Evolutionary conservation across 2,797 vertebrate genomes (phyloP), one percentile per base, ranked within the genome.

Genomic region (Triplophysa bombifrons): DNA sequence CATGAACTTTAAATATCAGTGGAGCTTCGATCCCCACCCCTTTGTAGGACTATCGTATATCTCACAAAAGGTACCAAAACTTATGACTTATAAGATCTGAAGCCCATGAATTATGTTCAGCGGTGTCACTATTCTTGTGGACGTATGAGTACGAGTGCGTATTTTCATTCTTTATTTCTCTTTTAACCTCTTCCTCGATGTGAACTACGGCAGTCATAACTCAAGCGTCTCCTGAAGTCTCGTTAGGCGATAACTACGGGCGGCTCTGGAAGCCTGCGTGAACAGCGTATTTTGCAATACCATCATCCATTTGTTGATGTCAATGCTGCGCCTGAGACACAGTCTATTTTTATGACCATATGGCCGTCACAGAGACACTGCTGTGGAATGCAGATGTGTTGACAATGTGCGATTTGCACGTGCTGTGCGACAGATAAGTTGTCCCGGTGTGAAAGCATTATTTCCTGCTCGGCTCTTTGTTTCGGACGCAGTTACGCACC

Each of bases 341-440:
- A 41, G 72, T 66, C 76, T 82, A 58, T 78, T 76, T 80, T 78
- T 82, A 72, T 19, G 69, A 71, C 83, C 83, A 86, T 85, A 84
- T 86, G 85, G 80, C 50, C n/a, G 22, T 72, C 48, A 66, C 65
- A 41, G 74, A 71, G 67, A 73, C 60, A 76, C 80, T 72, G 80
- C 80, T 85, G 75, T 67, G 78, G 80, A 82, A 84, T 84, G 75
- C 84, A 84, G 84, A 87, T 84, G 86, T 85, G 78, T 80, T 75
- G 56, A 81, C 74, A 84, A 78, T 82, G 80, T 85, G 82, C 73
- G 74, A 78, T 82, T 79, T 83, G 82, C 82, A 76, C 74, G 41
- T n/a, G 67, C 85, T 86, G 84, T 3, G 72, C 66, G 72, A 83
- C 76, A 74, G 78, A 83, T 34, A 72, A 63, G 77, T 63, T 65